Evolutionary conservation across 2,888 invertebrate species (phyloP).

Genomic region (Furcula furcula): DNA sequence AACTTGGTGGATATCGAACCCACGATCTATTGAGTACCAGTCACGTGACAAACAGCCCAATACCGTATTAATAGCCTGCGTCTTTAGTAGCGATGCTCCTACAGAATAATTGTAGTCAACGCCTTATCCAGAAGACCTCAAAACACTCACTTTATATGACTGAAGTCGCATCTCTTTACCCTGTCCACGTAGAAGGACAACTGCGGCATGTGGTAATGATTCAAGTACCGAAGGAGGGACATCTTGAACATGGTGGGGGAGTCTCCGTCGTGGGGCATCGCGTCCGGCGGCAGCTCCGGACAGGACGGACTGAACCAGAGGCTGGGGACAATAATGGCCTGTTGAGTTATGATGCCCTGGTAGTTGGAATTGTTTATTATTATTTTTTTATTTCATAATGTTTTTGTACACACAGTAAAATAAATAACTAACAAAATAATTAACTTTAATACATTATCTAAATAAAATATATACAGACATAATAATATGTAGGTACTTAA

Average conservation of each 20-base stretch:
- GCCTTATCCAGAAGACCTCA: not conserved
- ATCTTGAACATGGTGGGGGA: conserved; percentile 92
- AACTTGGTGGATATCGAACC: no score
- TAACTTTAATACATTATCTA: no score
- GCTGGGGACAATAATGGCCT: conserved; percentile 58
- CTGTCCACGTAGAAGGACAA: conserved; percentile 88
- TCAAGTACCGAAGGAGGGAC: conserved; percentile 88
- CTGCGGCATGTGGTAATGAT: conserved; percentile 85
- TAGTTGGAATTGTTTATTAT: no score
- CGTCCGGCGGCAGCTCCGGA: conserved; percentile 80
- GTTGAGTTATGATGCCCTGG: conserved; percentile 4
- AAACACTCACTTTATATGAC: conserved; percentile 85
- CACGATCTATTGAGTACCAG: no score
- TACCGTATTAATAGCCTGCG: no score
- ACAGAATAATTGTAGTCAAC: not conserved
- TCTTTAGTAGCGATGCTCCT: no score
- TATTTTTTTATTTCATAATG: no score
- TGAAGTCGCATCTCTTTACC: conserved; percentile 91
- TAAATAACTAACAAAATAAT: no score
- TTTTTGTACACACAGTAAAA: no score
- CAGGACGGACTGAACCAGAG: conserved; percentile 95
- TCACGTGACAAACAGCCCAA: no score
- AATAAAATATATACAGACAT: no score
- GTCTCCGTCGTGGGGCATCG: conserved; percentile 84
- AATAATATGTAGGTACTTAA: no score